Conservation (phyloP, 2,888 invertebrate genomes). For the Plusia festucae region DNA sequence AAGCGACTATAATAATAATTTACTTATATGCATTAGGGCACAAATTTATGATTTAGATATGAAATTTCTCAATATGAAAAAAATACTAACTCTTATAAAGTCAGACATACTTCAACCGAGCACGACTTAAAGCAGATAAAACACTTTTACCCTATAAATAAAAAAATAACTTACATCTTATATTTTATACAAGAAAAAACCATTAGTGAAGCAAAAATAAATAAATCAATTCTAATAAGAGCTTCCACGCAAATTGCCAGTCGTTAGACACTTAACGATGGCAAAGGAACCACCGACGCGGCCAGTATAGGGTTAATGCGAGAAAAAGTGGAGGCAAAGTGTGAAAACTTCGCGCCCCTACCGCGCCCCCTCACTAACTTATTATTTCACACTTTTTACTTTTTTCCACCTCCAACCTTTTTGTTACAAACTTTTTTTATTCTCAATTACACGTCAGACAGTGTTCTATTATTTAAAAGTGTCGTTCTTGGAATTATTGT, state of each 20-base stretch:
- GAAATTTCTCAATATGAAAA: no score
- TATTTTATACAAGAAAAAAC: not conserved
- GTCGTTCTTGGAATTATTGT: constrained; percentile 27
- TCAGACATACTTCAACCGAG: no score
- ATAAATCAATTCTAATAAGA: constrained; percentile 59
- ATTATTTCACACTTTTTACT: constrained; percentile 30
- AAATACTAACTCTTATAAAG: not conserved
- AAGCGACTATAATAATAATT: no score
- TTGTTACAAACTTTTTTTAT: constrained; percentile 18
- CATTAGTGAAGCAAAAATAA: constrained; percentile 27
- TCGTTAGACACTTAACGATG: constrained; percentile 65
- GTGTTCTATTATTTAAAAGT: constrained; percentile 48
- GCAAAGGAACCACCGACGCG: constrained; percentile 64
- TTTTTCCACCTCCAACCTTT: constrained; percentile 10
- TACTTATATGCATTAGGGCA: no score
- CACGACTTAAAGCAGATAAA: no score
- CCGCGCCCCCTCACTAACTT: constrained; percentile 24
- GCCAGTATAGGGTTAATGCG: constrained; percentile 66
- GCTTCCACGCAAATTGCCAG: constrained; percentile 65
- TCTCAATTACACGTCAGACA: constrained; percentile 33
- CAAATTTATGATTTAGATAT: no score
- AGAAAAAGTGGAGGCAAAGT: constrained; percentile 61
- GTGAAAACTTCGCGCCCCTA: constrained; percentile 58
- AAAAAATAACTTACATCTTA: not conserved
- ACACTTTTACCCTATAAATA: not conserved